Percentiles rank a stretch among this genome's conserved stretches.
Conservation (phyloP, 1,140 invertebrate genomes). For the Carcinoscorpius rotundicauda region DNA sequence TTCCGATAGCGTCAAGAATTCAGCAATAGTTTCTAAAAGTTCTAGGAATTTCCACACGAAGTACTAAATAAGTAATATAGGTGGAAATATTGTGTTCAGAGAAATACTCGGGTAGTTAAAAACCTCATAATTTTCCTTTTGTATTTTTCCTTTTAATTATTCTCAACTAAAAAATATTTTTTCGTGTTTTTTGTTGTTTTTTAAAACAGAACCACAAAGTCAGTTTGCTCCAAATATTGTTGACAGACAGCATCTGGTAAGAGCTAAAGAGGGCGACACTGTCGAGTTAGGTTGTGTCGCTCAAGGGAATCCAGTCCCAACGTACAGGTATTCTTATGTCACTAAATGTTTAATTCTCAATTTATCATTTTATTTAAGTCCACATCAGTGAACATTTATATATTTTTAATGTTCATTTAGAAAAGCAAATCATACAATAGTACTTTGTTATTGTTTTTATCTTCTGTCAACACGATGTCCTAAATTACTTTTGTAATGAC, state of each 20-base stretch:
- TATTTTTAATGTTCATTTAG: too few relatives aligned
- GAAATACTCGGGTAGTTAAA: background rate
- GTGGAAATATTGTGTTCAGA: background rate
- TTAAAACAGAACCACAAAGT: slow-evolving; percentile 19
- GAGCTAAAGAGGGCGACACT: slow-evolving; percentile 26
- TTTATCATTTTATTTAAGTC: too few relatives aligned
- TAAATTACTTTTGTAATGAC: too few relatives aligned
- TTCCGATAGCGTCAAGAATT: background rate
- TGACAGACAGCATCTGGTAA: slow-evolving; percentile 23
- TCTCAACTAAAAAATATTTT: background rate
- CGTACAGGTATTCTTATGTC: too few relatives aligned
- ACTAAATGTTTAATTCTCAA: too few relatives aligned
- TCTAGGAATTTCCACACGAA: background rate
- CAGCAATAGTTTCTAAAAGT: background rate
- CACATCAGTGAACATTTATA: too few relatives aligned
- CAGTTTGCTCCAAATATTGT: slow-evolving; percentile 26
- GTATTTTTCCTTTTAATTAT: background rate
- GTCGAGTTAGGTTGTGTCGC: slow-evolving; percentile 30
- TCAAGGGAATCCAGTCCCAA: too few relatives aligned
- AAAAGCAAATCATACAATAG: too few relatives aligned
- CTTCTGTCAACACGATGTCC: too few relatives aligned
- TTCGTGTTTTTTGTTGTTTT: background rate
- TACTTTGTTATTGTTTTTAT: too few relatives aligned
- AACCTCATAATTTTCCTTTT: background rate
- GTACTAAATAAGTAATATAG: background rate